Conservation (phyloP, 2,888 invertebrate genomes). For the Thysanoteuthis rhombus region DNA sequence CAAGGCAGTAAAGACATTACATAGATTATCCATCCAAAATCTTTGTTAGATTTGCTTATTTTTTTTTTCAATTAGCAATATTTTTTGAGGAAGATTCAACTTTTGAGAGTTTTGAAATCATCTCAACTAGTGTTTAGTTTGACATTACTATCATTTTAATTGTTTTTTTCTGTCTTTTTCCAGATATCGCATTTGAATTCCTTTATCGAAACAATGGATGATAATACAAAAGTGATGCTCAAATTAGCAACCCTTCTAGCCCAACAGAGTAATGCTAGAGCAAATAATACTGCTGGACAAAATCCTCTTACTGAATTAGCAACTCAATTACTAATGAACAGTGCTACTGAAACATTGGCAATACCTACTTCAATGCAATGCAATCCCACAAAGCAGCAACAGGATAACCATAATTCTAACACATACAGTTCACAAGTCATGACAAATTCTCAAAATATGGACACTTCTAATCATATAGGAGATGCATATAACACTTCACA, state of each 20-base stretch:
- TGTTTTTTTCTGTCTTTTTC: neutral
- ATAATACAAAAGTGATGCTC: constrained; percentile 30
- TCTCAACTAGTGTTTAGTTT: neutral
- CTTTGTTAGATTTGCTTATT: too few species aligned
- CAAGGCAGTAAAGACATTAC: too few species aligned
- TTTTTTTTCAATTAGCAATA: too few species aligned
- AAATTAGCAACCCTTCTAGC: constrained; percentile 29
- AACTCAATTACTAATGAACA: constrained; percentile 20
- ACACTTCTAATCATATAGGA: constrained; percentile 17
- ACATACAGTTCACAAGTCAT: neutral
- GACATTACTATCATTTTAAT: neutral
- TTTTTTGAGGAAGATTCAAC: neutral
- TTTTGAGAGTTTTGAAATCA: too few species aligned
- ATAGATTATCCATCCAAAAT: too few species aligned
- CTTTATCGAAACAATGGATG: constrained; percentile 17
- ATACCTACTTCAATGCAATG: constrained; percentile 24
- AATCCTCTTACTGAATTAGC: constrained; percentile 27
- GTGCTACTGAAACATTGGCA: constrained; percentile 16
- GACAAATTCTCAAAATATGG: constrained; percentile 12
- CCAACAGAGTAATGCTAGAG: constrained; percentile 18
- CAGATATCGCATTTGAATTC: neutral
- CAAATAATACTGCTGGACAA: neutral
- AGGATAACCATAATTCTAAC: neutral
- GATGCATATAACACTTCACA: neutral
- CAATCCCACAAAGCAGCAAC: neutral